Conservation (phyloP, 2,888 invertebrate genomes). For the Cantharis rufa region DNA sequence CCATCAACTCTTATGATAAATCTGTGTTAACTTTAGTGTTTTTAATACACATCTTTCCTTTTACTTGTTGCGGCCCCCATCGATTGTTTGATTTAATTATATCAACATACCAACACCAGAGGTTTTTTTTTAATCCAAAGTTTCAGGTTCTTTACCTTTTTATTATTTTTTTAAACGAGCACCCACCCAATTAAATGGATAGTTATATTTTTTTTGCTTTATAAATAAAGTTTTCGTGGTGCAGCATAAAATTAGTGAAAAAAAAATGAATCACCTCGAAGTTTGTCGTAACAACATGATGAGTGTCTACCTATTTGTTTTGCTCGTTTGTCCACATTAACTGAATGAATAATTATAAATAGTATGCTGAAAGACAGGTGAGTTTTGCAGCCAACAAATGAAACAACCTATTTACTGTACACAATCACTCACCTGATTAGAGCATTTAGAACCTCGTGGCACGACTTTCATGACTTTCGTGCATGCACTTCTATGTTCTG, state of each 20-base stretch:
- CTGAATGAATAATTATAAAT: not conserved
- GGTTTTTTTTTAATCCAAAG: no score
- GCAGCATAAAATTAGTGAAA: no score
- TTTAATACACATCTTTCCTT: not conserved
- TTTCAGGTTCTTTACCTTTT: no score
- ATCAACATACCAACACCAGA: not conserved
- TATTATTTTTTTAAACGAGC: no score
- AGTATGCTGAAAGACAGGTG: not conserved
- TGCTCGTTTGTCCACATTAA: not conserved
- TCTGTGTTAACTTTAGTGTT: not conserved
- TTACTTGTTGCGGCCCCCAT: not conserved
- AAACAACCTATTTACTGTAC: not conserved
- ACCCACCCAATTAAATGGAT: no score
- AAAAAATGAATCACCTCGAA: not conserved
- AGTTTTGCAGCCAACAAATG: not conserved
- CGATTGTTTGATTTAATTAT: not conserved
- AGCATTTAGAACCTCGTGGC: not conserved
- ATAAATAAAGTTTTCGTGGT: no score
- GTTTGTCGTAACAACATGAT: not conserved
- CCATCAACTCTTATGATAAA: not conserved
- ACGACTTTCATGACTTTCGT: not conserved
- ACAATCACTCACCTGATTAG: not conserved
- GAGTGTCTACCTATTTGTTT: not conserved
- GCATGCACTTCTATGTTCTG: not conserved
- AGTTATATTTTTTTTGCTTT: no score